Evolutionary conservation across 2,113 vertebrate genomes (phyloP), one percentile per base, ranked within the genome.

Genomic region (Lophius piscatorius): DNA sequence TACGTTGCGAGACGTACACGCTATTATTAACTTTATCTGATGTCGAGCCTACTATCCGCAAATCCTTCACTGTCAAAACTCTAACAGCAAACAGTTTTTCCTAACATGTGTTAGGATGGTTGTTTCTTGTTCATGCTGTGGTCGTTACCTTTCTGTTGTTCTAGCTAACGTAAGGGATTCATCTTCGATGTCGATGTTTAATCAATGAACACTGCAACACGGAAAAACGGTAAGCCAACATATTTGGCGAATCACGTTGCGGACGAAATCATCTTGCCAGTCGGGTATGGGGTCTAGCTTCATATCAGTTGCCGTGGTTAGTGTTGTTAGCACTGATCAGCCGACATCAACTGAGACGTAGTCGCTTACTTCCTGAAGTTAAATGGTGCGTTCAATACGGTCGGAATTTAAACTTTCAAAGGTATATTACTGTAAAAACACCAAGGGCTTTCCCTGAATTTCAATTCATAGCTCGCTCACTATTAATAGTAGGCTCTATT

Each of bases 111-210:
- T 7, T 18, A 1, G 9, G 4, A 10, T 13, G n/a, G n/a, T n/a
- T n/a, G n/a, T 21, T 6, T 46, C 66, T 9, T 46, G 42, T 1
- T 59, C 5, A n/a, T 35, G 10, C 46, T 41, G 42, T 52, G 47
- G 21, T 54, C 38, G 18, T 74, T 83, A 88, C 84, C 82, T 86
- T 80, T 42, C 23, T 31, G 70, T 71, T 70, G 47, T 59, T 74
- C 16, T 67, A 63, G 80, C 78, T 75, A 68, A 44, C 21, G 22
- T 8, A n/a, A 6, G 10, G 48, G 20, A 48, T 67, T 70, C 12
- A 14, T 68, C 70, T 31, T 18, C 56, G 61, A 17, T 9, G 54
- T 54, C 42, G 63, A 50, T 62, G 49, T 55, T 16, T 70, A 6
- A 16, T 44, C 4, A n/a, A 5, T 55, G 26, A 13, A 52, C 16